Evolutionary conservation across 2,797 vertebrate species (phyloP).

Genomic region (Cetoscarus ocellatus): DNA sequence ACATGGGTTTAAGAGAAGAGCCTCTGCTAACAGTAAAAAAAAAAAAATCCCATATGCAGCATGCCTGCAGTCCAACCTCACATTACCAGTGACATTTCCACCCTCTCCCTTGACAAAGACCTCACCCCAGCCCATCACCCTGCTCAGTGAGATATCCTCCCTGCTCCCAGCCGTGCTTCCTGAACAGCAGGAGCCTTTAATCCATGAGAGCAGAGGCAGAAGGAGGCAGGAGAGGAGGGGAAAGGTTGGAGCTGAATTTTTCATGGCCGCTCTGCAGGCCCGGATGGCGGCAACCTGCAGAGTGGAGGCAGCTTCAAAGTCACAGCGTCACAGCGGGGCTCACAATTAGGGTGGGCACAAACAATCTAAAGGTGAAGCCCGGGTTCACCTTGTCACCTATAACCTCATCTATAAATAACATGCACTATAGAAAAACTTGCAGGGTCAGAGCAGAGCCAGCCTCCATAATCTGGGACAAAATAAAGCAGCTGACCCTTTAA

Average conservation of each 20-base stretch:
- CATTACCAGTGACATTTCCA: conserved; percentile 53
- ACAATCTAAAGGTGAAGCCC: conserved; percentile 41
- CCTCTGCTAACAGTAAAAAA: no score
- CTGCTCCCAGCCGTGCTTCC: conserved; percentile 63
- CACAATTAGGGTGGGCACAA: conserved; percentile 33
- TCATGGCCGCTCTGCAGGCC: conserved; percentile 71
- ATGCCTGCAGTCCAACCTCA: not conserved
- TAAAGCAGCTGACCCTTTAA: conserved; percentile 30
- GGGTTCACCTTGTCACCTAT: conserved; percentile 1
- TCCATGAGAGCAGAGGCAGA: conserved; percentile 44
- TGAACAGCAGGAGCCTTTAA: conserved; percentile 63
- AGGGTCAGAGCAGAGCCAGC: conserved; percentile 13
- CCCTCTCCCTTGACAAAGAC: conserved; percentile 16
- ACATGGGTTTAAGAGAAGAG: not conserved
- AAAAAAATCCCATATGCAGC: no score
- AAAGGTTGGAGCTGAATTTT: conserved; percentile 81
- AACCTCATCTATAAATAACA: not conserved
- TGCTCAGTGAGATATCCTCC: conserved; percentile 57
- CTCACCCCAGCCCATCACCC: conserved; percentile 22
- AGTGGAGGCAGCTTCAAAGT: conserved; percentile 62
- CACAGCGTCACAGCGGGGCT: conserved; percentile 35
- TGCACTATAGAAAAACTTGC: not conserved
- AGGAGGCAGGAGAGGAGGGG: conserved; percentile 36
- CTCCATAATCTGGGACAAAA: conserved; percentile 33
- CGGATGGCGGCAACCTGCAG: conserved; percentile 35